phyloP scores from a whole-genome alignment of 2,888 invertebrate genomes.

The Drosophila imparisetae region DNA sequence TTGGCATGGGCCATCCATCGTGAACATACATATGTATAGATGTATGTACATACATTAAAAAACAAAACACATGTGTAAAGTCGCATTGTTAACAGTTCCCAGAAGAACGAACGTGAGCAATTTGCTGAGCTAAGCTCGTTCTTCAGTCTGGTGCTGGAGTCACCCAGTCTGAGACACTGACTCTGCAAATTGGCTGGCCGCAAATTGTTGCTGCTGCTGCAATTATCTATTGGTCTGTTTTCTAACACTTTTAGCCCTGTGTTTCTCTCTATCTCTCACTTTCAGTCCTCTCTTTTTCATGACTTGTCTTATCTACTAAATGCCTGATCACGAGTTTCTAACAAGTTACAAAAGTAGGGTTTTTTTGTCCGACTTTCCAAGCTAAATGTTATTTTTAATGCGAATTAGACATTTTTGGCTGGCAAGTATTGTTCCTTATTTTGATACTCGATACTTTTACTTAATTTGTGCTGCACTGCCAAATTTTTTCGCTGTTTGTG shows the following conservation, averaged over 20 bases:
- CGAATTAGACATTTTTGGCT: constrained; percentile 19
- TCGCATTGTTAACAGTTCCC: constrained; percentile 67
- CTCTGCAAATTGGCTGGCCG: constrained; percentile 45
- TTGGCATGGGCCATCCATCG: constrained; percentile 59
- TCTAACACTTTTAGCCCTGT: constrained; percentile 24
- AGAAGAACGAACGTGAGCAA: constrained; percentile 70
- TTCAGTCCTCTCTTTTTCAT: constrained; percentile 12
- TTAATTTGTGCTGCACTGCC: constrained; percentile 34
- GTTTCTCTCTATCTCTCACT: constrained; percentile 22
- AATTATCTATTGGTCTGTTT: constrained; percentile 36
- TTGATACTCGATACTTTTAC: constrained; percentile 33
- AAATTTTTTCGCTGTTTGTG: constrained; percentile 19
- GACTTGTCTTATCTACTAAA: constrained; percentile 47
- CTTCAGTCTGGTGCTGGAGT: constrained; percentile 47
- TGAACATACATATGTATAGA: constrained; percentile 14
- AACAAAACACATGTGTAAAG: constrained; percentile 42
- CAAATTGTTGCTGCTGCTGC: constrained; percentile 32
- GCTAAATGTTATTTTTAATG: constrained; percentile 41
- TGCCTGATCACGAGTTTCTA: constrained; percentile 37
- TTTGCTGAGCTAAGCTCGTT: constrained; percentile 56
- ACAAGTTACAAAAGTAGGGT: constrained; percentile 18
- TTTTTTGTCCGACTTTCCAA: constrained; percentile 26
- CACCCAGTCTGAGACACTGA: constrained; percentile 53
- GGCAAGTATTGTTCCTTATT: constrained; percentile 18
- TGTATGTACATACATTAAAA: constrained; percentile 13